Base-by-base conservation (phyloP, 2,888 invertebrate genomes). In the Callimorpha dominula region DNA sequence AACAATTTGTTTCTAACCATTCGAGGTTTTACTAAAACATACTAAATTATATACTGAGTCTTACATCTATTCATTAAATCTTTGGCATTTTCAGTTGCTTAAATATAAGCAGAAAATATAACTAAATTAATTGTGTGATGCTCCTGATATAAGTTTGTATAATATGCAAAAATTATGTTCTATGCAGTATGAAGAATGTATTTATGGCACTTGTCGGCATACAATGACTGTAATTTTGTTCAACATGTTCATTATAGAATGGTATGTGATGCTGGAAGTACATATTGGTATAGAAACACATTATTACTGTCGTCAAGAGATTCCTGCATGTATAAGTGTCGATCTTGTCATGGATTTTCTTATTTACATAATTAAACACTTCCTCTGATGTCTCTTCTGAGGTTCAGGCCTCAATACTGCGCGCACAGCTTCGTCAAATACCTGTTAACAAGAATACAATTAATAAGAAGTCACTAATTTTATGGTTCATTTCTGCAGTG, bases 401-500 rank as follows among this genome's bases (percentile, higher is more conserved):
- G 99, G 99, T 94, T 99, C 99, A 70, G 99, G 99, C 96, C 99
- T 97, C 89, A 99, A 96, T 81, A 99, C 99, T 75, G 99, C 99
- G 86, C 99, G 97, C 57, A 99, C 99, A 50, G 99, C 99, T 96
- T 99, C 99, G 90, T 99, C 99, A 96, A 99, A 99, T 74, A 99
- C 99, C 98, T 99, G 95, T 6, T 49, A 84, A 86, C 76, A 69
- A 79, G 72, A 73, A 68, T 78, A 70, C 70, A 70, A 31, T 15
- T 17, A 8, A n/a, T 64, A 42, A 9, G 7, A 54, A 17, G 9
- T 52, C 15, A 7, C 31, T 31, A 1, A 31, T 46, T 46, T n/a
- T 40, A 52, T 67, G 54, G 20, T 43, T 43, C 14, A 17, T 8
- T 54, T n/a, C 54, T 54, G 9, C 8, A 54, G 9, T 6, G 17